Evolutionary conservation across 2,888 invertebrate genomes (phyloP).

Genomic region (Tinea trinotella): DNA sequence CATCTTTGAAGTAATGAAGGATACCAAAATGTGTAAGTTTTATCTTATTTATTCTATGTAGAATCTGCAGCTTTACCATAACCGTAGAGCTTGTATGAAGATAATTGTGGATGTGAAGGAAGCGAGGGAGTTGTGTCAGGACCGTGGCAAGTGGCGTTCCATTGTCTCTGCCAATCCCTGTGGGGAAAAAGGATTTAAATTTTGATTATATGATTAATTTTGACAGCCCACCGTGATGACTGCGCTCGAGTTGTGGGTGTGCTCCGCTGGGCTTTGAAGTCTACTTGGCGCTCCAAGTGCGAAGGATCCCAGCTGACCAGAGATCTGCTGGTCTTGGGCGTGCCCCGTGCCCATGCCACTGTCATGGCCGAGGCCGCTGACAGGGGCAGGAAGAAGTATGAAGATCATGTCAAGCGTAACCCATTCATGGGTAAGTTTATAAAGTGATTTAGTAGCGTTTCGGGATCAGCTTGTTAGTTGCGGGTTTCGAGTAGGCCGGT

Average conservation of each 20-base stretch:
- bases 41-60: background rate
- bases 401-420: slow-evolving; percentile 30
- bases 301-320: slow-evolving; percentile 42
- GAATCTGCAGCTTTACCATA: slow-evolving; percentile 11
- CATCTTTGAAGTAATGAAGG: slow-evolving; percentile 54
- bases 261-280: slow-evolving; percentile 52
- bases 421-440: slow-evolving; percentile 49
- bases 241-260: slow-evolving; percentile 56
- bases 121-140: too few relatives aligned
- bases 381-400: slow-evolving; percentile 33
- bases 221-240: slow-evolving; percentile 50
- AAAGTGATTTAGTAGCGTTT: too few relatives aligned
- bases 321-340: slow-evolving; percentile 54
- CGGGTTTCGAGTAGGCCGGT: too few relatives aligned
- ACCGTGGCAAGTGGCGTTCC: too few relatives aligned
- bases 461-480: too few relatives aligned
- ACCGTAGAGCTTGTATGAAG: too few relatives aligned
- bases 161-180: too few relatives aligned
- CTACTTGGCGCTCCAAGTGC: slow-evolving; percentile 45
- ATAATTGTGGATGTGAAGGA: too few relatives aligned
- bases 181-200: too few relatives aligned
- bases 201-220: too few relatives aligned
- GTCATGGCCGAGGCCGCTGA: slow-evolving; percentile 50
- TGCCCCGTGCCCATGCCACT: slow-evolving; percentile 50
- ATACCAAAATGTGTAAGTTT: slow-evolving; percentile 51